Conservation (phyloP, 2,797 vertebrate species). For the Pyrocephalus nanus region DNA sequence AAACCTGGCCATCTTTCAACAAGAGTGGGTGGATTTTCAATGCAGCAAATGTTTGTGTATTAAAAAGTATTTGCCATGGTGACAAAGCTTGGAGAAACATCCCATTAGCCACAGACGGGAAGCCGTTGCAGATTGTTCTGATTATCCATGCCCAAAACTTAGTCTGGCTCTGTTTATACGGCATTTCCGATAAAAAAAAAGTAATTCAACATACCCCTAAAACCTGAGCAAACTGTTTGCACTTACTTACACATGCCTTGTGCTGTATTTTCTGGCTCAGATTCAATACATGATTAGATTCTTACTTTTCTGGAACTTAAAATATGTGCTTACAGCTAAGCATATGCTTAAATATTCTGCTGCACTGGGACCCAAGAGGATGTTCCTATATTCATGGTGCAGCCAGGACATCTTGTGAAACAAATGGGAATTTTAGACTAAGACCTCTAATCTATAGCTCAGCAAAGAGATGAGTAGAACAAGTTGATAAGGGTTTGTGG, state of each 20-base stretch:
- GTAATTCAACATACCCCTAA: conserved; percentile 61
- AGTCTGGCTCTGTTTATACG: conserved; percentile 74
- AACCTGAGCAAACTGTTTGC: conserved; percentile 65
- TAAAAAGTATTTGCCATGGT: conserved; percentile 85
- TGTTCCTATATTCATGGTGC: conserved; percentile 27
- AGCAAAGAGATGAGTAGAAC: neutral
- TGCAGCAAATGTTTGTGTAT: conserved; percentile 85
- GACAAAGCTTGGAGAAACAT: conserved; percentile 84
- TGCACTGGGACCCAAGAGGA: conserved; percentile 1
- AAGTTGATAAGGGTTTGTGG: neutral
- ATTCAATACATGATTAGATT: conserved; percentile 63
- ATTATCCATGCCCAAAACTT: conserved; percentile 79
- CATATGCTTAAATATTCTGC: conserved; percentile 49
- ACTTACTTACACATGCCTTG: conserved; percentile 64
- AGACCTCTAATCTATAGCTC: neutral
- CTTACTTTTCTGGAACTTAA: conserved; percentile 65
- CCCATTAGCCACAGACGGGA: conserved; percentile 82
- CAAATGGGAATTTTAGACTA: conserved; percentile 7
- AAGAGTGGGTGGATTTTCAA: conserved; percentile 84
- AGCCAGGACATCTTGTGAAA: neutral
- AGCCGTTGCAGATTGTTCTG: conserved; percentile 81
- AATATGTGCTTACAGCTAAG: conserved; percentile 66
- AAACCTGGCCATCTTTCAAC: conserved; percentile 83
- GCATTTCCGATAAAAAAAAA: conserved; percentile 66
- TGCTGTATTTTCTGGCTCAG: conserved; percentile 58